phyloP scores from a whole-genome alignment of 2,113 vertebrate species.

The Herpetotheres cachinnans region DNA sequence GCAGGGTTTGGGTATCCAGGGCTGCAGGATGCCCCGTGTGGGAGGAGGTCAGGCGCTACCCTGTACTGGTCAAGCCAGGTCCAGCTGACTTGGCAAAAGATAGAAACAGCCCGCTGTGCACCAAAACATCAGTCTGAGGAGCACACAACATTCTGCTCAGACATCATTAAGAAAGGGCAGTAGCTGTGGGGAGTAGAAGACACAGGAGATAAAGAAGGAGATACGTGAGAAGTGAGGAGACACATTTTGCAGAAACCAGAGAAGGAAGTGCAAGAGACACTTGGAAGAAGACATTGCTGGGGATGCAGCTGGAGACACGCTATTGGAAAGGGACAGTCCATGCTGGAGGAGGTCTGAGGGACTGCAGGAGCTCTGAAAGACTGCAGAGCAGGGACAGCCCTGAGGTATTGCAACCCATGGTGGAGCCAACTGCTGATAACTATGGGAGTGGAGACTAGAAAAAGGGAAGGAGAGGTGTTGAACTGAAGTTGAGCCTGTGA shows the following conservation, averaged over 20 bases:
- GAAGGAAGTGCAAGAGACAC: neutral
- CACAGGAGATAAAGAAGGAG: neutral
- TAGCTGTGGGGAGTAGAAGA: neutral
- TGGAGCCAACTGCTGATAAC: neutral
- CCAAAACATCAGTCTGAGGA: neutral
- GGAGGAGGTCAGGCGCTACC: neutral
- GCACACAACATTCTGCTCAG: neutral
- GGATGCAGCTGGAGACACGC: neutral
- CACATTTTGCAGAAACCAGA: neutral
- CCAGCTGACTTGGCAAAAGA: neutral
- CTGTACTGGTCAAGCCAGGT: neutral
- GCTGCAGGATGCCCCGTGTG: neutral
- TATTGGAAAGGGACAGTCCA: neutral
- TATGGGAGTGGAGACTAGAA: neutral
- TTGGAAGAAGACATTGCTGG: neutral
- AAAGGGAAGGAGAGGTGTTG: neutral
- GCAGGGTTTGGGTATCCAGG: neutral
- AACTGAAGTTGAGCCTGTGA: neutral
- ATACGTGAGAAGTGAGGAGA: fast-evolving
- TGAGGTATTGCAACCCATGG: neutral
- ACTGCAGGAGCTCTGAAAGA: neutral
- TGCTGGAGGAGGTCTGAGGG: neutral
- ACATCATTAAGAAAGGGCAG: neutral
- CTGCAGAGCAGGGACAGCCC: fast-evolving
- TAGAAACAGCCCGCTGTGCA: neutral